Conservation (phyloP, 1,140 invertebrate genomes). For the Papilio machaon region DNA sequence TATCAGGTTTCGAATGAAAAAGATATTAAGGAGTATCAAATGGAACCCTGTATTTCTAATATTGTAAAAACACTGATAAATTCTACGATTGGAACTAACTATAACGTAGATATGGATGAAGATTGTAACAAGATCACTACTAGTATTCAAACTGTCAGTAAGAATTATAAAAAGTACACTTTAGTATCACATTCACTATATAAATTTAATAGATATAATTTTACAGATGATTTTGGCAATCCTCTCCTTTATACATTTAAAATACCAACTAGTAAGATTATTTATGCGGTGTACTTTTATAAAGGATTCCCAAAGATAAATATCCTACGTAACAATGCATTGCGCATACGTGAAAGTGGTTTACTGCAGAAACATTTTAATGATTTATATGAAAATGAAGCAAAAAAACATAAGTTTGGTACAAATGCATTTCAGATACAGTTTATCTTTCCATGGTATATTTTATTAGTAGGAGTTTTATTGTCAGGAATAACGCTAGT, state of each 20-base stretch:
- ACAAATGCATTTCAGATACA: not conserved
- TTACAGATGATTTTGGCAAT: slow-evolving; percentile 40
- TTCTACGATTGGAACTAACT: not conserved
- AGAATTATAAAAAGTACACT: slow-evolving; percentile 41
- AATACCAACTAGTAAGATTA: slow-evolving; percentile 44
- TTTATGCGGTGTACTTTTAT: slow-evolving; percentile 38
- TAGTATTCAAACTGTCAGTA: slow-evolving; percentile 42
- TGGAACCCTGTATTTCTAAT: not conserved
- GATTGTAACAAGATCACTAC: slow-evolving; percentile 37
- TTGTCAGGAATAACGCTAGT: not conserved
- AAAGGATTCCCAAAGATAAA: slow-evolving; percentile 29
- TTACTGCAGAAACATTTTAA: slow-evolving; percentile 22
- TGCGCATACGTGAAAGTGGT: slow-evolving; percentile 31
- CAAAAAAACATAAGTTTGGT: not conserved
- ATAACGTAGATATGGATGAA: not conserved
- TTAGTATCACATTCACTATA: slow-evolving; percentile 41
- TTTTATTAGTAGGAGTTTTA: slow-evolving; percentile 3
- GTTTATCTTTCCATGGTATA: not conserved
- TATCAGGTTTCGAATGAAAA: slow-evolving; percentile 44
- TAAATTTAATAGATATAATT: slow-evolving; percentile 40
- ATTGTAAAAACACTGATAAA: not conserved
- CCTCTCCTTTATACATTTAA: slow-evolving; percentile 41
- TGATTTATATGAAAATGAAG: slow-evolving; percentile 20
- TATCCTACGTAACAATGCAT: not conserved
- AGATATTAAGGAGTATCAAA: slow-evolving; percentile 33